Evolutionary conservation across 2,113 vertebrate genomes (phyloP).

Genomic region (Phaethornis superciliosus): DNA sequence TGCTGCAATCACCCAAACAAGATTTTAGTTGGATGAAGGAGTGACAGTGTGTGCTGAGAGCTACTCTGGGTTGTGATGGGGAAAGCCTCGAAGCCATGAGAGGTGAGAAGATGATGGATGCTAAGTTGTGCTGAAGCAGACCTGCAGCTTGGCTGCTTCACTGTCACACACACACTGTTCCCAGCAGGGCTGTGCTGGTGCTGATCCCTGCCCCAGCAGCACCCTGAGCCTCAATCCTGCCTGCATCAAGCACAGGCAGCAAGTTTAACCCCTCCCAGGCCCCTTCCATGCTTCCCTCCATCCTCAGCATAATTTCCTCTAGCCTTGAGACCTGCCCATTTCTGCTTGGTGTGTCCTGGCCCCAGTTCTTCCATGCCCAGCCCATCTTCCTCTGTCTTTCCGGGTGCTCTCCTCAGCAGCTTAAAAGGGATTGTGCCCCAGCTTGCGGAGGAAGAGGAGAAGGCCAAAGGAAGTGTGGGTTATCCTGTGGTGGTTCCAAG

Average conservation of each 20-base stretch:
- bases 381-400: conserved; percentile 1
- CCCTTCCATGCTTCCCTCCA: not conserved
- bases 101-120: not conserved
- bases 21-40: not conserved
- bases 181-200: not conserved
- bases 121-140: not conserved
- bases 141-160: not conserved
- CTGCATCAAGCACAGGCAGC: not conserved
- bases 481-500: not conserved
- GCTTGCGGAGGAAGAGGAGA: not conserved
- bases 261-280: not conserved
- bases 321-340: not conserved
- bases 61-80: not conserved
- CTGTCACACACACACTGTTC: no score
- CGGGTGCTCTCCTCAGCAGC: not conserved
- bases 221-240: rapidly evolving
- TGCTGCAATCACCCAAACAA: not conserved
- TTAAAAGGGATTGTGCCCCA: rapidly evolving
- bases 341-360: not conserved
- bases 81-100: rapidly evolving
- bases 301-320: not conserved
- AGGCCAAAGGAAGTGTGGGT: not conserved
- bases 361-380: not conserved
- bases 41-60: not conserved
- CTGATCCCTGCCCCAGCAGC: not conserved